Evolutionary conservation across 1,140 invertebrate genomes (phyloP).

Genomic region (Drosophila carrolli): DNA sequence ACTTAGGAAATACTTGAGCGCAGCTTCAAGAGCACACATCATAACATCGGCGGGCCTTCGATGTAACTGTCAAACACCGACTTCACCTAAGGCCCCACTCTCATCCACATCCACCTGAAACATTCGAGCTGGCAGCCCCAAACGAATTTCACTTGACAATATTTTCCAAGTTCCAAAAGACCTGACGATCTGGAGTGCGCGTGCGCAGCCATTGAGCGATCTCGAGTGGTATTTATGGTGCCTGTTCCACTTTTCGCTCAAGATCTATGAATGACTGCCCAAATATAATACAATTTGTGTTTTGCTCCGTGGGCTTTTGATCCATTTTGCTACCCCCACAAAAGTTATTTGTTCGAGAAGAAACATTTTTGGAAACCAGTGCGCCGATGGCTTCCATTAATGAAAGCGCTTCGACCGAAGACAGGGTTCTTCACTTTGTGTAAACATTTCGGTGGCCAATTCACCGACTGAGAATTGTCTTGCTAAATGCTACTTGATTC

Average conservation of each 20-base stretch:
- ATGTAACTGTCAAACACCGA: constrained; percentile 78
- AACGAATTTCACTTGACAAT: constrained; percentile 80
- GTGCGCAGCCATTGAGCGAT: constrained; percentile 72
- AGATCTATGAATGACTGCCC: constrained; percentile 46
- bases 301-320: constrained; percentile 15
- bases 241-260: constrained; percentile 69
- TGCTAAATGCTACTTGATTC: constrained; percentile 57
- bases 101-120: constrained; percentile 12
- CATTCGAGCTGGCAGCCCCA: constrained; percentile 33
- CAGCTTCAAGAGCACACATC: constrained; percentile 55
- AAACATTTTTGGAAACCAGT: constrained; percentile 8
- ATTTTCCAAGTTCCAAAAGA: constrained; percentile 49
- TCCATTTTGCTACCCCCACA: constrained; percentile 33
- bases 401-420: constrained; percentile 39
- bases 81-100: constrained; percentile 20
- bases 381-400: constrained; percentile 44
- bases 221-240: constrained; percentile 72
- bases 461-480: constrained; percentile 42
- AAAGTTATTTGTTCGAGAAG: constrained; percentile 13
- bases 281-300: constrained; percentile 34
- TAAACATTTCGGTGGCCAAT: constrained; percentile 66
- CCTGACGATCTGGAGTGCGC: constrained; percentile 64
- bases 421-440: constrained; percentile 47
- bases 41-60: constrained; percentile 47
- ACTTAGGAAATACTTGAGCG: constrained; percentile 78